Base-by-base conservation (phyloP, 2,113 vertebrate species). In the Rhipidura dahli region DNA sequence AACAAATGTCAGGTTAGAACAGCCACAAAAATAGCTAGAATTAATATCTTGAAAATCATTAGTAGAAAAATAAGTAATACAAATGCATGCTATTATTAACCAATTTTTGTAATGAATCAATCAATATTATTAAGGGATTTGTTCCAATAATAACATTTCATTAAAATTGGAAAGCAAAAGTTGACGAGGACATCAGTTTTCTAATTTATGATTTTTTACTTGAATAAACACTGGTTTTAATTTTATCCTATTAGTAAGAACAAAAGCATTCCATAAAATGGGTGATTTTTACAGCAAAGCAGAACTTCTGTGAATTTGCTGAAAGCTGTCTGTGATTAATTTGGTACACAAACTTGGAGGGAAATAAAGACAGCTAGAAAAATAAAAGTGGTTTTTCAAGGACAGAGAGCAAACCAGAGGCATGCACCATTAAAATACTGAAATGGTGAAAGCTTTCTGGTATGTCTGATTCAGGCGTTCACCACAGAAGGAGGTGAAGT, bases 81-180 rank as follows among this genome's bases (percentile, higher is more conserved):
- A 83, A 96, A 93, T 86, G 42, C 20, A 79, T 72, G 35, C 30
- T 78, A 66, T 87, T 92, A 79, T 92, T 83, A 97, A 94, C 21
- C 13, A 64, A 16, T 93, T 86, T 66, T 57, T 22, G 14, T 72
- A 95, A 93, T 78, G 33, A 75, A 89, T 73, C 51, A 50, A 75
- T 90, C 64, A 75, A 82, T 83, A 69, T 71, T 49, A 72, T 76
- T 68, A 92, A 81, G 56, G 84, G 44, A 87, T 30, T 45, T 49
- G 10, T 84, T 87, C 66, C 47, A 87, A 70, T 89, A 93, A 78
- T 7, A 88, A 39, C 8, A 68, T 65, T 87, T 78, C 23, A 59
- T 35, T 84, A 63, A 82, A 71, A 80, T 0, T 56, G n/a, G 50
- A 89, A 77, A 82, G 30, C 37, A 71, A 83, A 94, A 72, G 68